phyloP scores from a whole-genome alignment of 2,797 vertebrate genomes.

The Poecilia picta region DNA sequence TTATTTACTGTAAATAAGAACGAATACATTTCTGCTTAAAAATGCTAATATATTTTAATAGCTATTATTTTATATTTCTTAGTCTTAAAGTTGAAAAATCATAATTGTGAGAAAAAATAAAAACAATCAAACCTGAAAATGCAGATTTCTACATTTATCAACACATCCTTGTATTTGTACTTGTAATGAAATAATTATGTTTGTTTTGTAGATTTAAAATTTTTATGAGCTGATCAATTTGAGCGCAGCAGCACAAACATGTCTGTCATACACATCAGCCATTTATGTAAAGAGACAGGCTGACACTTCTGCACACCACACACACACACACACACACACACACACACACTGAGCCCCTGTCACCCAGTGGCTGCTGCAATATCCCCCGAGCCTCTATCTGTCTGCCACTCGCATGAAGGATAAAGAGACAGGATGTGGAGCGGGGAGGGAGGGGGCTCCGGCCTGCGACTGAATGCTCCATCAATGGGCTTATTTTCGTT shows the following conservation, averaged over 20 bases:
- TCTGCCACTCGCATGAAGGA: conserved; percentile 78
- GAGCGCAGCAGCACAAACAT: conserved; percentile 38
- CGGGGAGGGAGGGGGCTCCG: conserved; percentile 47
- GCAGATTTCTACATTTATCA: conserved; percentile 1
- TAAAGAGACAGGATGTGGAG: conserved; percentile 82
- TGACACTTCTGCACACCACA: conserved; percentile 49
- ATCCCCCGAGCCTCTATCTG: conserved; percentile 75
- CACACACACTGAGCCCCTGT: conserved; percentile 52
- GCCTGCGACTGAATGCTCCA: conserved; percentile 72
- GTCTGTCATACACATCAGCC: conserved; percentile 70
- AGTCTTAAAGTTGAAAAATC: not conserved
- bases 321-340: conserved; percentile 36
- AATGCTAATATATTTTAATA: not conserved
- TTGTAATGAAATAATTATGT: conserved; percentile 3
- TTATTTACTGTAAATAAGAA: not conserved
- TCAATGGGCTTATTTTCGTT: conserved; percentile 85
- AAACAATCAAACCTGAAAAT: not conserved
- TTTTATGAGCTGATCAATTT: conserved; percentile 60
- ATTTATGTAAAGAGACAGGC: conserved; percentile 74
- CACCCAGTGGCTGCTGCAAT: conserved; percentile 63
- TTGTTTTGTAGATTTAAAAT: conserved; percentile 4
- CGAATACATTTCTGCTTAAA: not conserved
- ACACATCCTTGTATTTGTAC: not conserved
- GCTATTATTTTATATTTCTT: not conserved
- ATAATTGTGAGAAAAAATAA: not conserved